Evolutionary conservation across 2,797 vertebrate species (phyloP).

Genomic region (Mionectes olivaceus): DNA sequence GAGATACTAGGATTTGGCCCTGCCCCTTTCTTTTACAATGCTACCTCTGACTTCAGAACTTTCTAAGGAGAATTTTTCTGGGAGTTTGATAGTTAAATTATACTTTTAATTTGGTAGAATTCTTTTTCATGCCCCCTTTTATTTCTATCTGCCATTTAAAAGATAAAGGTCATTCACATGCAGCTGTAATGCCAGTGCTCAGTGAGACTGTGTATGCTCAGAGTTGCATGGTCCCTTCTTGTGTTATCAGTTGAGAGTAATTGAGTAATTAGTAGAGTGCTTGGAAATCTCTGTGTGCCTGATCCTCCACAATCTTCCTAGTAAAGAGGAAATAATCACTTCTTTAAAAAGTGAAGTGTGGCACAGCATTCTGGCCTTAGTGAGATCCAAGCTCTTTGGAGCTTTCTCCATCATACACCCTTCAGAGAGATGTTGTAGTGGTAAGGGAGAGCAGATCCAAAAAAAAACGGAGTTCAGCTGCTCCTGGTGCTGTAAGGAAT

Average conservation of each 20-base stretch:
- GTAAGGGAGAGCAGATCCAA: not conserved
- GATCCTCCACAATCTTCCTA: not conserved
- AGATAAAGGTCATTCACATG: not conserved
- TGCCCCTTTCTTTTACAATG: not conserved
- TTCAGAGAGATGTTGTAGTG: not conserved
- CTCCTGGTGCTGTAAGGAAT: not conserved
- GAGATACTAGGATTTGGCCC: rapidly evolving
- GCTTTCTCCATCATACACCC: not conserved
- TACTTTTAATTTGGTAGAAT: not conserved
- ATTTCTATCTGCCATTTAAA: not conserved
- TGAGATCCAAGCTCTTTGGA: not conserved
- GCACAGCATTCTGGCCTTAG: not conserved
- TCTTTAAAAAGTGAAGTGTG: not conserved
- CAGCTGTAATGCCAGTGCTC: not conserved
- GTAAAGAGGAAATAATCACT: not conserved
- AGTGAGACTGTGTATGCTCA: not conserved
- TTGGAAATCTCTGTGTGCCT: not conserved
- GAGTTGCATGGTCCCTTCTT: not conserved
- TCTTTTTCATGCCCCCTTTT: rapidly evolving
- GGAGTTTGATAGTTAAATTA: not conserved
- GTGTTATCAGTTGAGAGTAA: not conserved
- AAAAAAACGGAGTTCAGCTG: not conserved
- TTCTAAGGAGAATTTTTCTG: not conserved
- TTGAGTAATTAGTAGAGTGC: not conserved
- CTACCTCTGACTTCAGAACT: not conserved